Conservation (phyloP, 2,888 invertebrate genomes). For the Arge pagana region DNA sequence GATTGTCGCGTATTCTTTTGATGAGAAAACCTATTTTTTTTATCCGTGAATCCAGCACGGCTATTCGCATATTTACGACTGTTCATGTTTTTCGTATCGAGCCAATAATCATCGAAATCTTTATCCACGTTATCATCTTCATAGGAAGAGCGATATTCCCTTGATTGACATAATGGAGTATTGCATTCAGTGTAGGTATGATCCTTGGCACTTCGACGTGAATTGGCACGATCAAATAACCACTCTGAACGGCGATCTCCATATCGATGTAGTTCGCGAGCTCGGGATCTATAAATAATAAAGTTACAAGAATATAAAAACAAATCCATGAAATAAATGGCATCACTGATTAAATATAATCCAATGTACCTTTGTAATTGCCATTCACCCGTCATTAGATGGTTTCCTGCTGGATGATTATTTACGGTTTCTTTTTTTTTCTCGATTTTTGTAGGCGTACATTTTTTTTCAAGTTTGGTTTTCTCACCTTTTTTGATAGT, state of each 20-base stretch:
- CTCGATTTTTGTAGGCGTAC: constrained; percentile 15
- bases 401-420: constrained; percentile 14
- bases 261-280: constrained; percentile 31
- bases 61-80: constrained; percentile 1
- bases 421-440: constrained; percentile 18
- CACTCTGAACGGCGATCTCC: constrained; percentile 31
- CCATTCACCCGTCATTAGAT: constrained; percentile 26
- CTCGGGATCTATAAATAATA: constrained; percentile 21
- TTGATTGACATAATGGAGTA: too few relatives aligned
- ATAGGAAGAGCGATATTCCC: too few relatives aligned
- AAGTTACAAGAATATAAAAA: neutral
- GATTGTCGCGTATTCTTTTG: constrained; percentile 11
- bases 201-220: constrained; percentile 25
- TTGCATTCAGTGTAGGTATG: too few relatives aligned
- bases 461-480: constrained; percentile 11
- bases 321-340: neutral
- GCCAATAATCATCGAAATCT: constrained; percentile 23
- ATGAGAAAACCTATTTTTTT: constrained; percentile 14
- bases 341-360: neutral
- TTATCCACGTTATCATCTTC: neutral
- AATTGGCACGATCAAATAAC: constrained; percentile 35
- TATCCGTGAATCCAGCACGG: constrained; percentile 5
- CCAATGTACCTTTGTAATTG: constrained; percentile 27
- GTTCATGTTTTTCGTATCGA: constrained; percentile 6
- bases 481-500: too few relatives aligned